Conservation (phyloP, 2,888 invertebrate genomes). For the Brenthis daphne region DNA sequence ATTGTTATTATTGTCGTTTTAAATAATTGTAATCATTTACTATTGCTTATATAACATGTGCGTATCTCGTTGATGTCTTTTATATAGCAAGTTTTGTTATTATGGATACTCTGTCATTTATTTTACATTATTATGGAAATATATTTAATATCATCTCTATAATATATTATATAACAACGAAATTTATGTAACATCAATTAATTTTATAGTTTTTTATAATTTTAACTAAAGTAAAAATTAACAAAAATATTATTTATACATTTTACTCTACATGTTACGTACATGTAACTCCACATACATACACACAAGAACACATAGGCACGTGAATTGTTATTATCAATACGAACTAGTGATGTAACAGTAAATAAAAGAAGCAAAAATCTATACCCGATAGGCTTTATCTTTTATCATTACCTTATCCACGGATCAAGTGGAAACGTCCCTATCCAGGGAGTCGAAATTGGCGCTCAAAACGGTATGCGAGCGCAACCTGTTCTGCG, state of each 20-base stretch:
- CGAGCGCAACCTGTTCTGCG: conserved; percentile 73
- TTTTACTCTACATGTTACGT: too few relatives aligned
- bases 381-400: conserved; percentile 42
- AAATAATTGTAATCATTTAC: conserved; percentile 7
- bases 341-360: not conserved
- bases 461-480: conserved; percentile 74
- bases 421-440: conserved; percentile 64
- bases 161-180: too few relatives aligned
- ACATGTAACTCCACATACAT: too few relatives aligned
- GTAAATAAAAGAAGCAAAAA: conserved; percentile 17
- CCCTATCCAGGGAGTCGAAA: conserved; percentile 65
- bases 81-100: conserved; percentile 22
- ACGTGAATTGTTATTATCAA: too few relatives aligned
- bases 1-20: not conserved
- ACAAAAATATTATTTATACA: too few relatives aligned
- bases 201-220: too few relatives aligned
- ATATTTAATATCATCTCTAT: too few relatives aligned
- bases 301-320: too few relatives aligned
- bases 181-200: too few relatives aligned
- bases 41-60: not conserved
- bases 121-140: too few relatives aligned
- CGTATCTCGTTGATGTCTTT: conserved; percentile 41
- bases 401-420: conserved; percentile 63
- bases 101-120: not conserved
- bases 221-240: too few relatives aligned